A percentile compares a stretch with the other conserved stretches of the same genome.
Evolutionary conservation across 2,888 invertebrate species (phyloP).

Genomic region (Incurvaria masculella): DNA sequence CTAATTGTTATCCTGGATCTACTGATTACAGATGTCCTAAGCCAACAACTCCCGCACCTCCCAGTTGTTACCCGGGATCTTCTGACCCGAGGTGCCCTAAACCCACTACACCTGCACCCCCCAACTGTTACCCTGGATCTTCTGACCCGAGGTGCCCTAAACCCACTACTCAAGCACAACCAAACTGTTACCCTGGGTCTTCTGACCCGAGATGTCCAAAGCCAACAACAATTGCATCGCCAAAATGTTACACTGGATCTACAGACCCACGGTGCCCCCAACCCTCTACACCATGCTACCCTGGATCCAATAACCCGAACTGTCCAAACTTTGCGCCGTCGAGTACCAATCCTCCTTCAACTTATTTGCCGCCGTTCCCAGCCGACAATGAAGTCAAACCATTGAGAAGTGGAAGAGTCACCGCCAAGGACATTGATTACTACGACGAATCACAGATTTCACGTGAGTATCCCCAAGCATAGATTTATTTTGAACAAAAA

Average conservation of each 20-base stretch:
- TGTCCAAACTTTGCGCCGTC: slow-evolving; percentile 18
- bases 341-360: slow-evolving; percentile 23
- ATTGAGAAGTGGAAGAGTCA: slow-evolving; percentile 27
- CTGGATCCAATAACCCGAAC: slow-evolving; percentile 26
- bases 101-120: slow-evolving; percentile 15
- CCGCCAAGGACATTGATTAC: slow-evolving; percentile 26
- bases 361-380: slow-evolving; percentile 47
- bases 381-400: slow-evolving; percentile 35
- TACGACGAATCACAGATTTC: slow-evolving; percentile 26
- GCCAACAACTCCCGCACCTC: slow-evolving; percentile 8
- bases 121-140: slow-evolving; percentile 16
- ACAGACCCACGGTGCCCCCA: slow-evolving; percentile 20
- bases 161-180: slow-evolving; percentile 14
- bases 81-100: slow-evolving; percentile 26
- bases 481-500: too few species aligned
- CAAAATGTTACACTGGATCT: slow-evolving; percentile 24
- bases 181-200: slow-evolving; percentile 22
- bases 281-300: slow-evolving; percentile 16
- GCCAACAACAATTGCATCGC: slow-evolving; percentile 17
- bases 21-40: slow-evolving; percentile 24
- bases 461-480: background rate
- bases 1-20: slow-evolving; percentile 21
- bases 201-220: slow-evolving; percentile 20
- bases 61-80: slow-evolving; percentile 22
- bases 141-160: slow-evolving; percentile 11